These are phyloP conservation scores for Craterocephalus amniculus DNA, from an alignment of 2,797 vertebrate genomes.

Conservation along the genomic window DNA sequence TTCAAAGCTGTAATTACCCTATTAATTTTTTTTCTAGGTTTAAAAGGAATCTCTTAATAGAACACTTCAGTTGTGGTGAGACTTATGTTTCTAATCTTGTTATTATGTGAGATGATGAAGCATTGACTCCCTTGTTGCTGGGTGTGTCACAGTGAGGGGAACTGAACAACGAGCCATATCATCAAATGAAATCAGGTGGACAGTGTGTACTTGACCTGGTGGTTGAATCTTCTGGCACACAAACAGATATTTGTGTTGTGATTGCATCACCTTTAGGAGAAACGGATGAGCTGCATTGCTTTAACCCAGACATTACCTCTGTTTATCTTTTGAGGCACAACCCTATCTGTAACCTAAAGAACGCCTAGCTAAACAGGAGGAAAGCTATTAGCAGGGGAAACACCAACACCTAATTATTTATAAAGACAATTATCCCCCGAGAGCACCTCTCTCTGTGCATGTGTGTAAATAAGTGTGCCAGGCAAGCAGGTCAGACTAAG, in stretches of 20 bases:
- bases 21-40: neutral
- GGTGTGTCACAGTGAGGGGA: neutral
- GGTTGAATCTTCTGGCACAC: slow-evolving; percentile 45
- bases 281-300: slow-evolving; percentile 40
- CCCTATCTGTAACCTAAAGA: slow-evolving; percentile 46
- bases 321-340: slow-evolving; percentile 48
- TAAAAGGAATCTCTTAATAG: slow-evolving; percentile 20
- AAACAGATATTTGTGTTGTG: slow-evolving; percentile 29
- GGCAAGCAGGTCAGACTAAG: slow-evolving; percentile 28
- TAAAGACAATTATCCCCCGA: slow-evolving; percentile 58
- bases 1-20: no score
- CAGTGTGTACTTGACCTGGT: slow-evolving; percentile 11
- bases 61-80: neutral
- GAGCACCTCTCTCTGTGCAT: slow-evolving; percentile 11
- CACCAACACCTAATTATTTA: slow-evolving; percentile 65
- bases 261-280: slow-evolving; percentile 11
- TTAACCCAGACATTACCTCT: slow-evolving; percentile 61
- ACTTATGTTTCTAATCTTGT: slow-evolving; percentile 11
- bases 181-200: slow-evolving; percentile 3
- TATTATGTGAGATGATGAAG: slow-evolving; percentile 10
- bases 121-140: slow-evolving; percentile 32
- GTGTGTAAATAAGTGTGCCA: slow-evolving; percentile 11
- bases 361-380: slow-evolving; percentile 23
- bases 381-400: slow-evolving; percentile 55
- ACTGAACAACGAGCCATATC: slow-evolving; percentile 31